Conservation (phyloP, 2,888 invertebrate genomes). For the Himalopsyche anomala region DNA sequence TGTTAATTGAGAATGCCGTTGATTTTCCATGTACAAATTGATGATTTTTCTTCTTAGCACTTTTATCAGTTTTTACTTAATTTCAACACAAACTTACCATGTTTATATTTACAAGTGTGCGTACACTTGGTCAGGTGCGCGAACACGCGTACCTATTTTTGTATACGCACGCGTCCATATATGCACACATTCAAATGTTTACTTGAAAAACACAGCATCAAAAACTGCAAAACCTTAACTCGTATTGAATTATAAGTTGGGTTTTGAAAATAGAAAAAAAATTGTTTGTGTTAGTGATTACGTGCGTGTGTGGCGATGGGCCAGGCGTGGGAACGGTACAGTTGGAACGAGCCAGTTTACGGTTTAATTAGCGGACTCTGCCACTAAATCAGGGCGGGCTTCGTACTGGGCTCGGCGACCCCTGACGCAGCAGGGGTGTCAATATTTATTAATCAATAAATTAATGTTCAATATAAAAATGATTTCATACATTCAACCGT, state of each 20-base stretch:
- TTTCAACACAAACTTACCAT: background rate
- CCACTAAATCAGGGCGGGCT: conserved; percentile 57
- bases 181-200: conserved; percentile 33
- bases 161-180: conserved; percentile 41
- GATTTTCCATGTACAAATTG: background rate
- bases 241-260: background rate
- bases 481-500: too few relatives aligned
- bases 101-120: conserved; percentile 29
- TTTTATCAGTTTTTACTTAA: conserved; percentile 23
- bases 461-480: too few relatives aligned
- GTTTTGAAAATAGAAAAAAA: background rate
- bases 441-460: background rate
- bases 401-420: conserved; percentile 1
- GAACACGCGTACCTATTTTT: background rate
- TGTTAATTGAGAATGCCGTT: too few relatives aligned
- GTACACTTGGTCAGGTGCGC: conserved; percentile 34
- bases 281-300: conserved; percentile 36
- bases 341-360: conserved; percentile 57
- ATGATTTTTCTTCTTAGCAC: conserved; percentile 28
- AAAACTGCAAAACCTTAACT: background rate
- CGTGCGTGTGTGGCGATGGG: conserved; percentile 1
- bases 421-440: conserved; percentile 9
- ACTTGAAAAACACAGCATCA: conserved; percentile 1
- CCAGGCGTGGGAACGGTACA: conserved; percentile 58
- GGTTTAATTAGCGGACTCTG: conserved; percentile 59